Evolutionary conservation across 1,140 invertebrate species (phyloP).

Genomic region (Uloborus diversus): DNA sequence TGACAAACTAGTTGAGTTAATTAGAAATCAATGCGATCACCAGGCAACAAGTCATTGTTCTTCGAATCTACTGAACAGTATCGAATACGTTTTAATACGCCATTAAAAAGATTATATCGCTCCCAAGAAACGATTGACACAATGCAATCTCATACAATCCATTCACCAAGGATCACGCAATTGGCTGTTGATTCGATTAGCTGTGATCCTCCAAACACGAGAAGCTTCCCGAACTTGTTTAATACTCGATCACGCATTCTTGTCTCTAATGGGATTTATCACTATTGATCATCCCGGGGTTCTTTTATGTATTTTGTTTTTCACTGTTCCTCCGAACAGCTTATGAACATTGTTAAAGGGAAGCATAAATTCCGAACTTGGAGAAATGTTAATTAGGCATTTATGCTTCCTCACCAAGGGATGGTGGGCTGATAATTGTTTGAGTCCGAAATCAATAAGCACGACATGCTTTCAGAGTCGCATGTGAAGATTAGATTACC

Average conservation of each 20-base stretch:
- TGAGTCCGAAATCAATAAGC: conserved; percentile 39
- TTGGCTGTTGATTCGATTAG: conserved; percentile 52
- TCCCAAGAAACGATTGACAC: conserved; percentile 45
- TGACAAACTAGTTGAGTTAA: conserved; percentile 51
- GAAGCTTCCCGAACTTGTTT: conserved; percentile 36
- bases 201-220: conserved; percentile 41
- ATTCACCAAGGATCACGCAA: conserved; percentile 45
- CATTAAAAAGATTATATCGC: conserved; percentile 53
- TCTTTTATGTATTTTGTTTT: conserved; percentile 6
- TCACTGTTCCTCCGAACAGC: background rate
- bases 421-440: background rate
- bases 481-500: conserved; percentile 22
- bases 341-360: conserved; percentile 29
- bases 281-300: conserved; percentile 35
- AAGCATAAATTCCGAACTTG: conserved; percentile 2
- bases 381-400: conserved; percentile 25
- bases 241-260: conserved; percentile 50
- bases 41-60: conserved; percentile 44
- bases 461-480: conserved; percentile 19
- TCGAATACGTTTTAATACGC: conserved; percentile 54
- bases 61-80: conserved; percentile 17
- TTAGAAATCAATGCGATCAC: conserved; percentile 52
- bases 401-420: background rate
- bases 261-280: conserved; percentile 52
- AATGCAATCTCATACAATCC: conserved; percentile 36